These are phyloP conservation scores for Pituophis catenifer DNA, from an alignment of 2,113 vertebrate genomes.

Conservation along the genomic window DNA sequence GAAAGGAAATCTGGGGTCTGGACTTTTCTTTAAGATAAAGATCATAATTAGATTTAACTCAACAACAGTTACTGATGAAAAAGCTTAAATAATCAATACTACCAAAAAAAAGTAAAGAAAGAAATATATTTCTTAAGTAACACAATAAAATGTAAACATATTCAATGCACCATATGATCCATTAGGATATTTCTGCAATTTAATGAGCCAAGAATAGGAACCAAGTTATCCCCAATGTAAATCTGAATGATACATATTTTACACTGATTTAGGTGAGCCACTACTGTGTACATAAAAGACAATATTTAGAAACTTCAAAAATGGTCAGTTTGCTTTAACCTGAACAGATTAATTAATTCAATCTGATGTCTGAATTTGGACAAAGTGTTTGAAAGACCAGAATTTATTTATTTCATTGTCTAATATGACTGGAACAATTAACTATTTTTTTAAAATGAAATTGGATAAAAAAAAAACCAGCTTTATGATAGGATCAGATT, in stretches of 20 bases:
- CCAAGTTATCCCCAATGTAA: background rate
- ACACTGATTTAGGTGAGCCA: background rate
- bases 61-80: constrained; percentile 28
- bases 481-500: background rate
- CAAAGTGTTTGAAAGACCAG: background rate
- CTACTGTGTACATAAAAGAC: background rate
- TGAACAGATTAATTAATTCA: background rate
- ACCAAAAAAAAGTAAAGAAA: background rate
- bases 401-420: background rate
- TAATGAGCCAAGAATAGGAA: background rate
- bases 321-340: background rate
- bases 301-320: background rate
- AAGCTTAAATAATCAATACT: constrained; percentile 16
- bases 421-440: background rate
- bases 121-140: background rate
- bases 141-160: constrained; percentile 14
- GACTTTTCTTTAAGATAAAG: background rate
- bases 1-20: background rate
- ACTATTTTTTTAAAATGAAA: background rate
- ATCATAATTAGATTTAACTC: background rate
- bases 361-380: background rate
- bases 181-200: constrained; percentile 28
- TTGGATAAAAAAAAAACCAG: background rate
- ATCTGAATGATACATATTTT: background rate
- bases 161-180: background rate